Evolutionary conservation across 2,113 vertebrate genomes (phyloP).

Genomic region (Sphyrna mokarran): DNA sequence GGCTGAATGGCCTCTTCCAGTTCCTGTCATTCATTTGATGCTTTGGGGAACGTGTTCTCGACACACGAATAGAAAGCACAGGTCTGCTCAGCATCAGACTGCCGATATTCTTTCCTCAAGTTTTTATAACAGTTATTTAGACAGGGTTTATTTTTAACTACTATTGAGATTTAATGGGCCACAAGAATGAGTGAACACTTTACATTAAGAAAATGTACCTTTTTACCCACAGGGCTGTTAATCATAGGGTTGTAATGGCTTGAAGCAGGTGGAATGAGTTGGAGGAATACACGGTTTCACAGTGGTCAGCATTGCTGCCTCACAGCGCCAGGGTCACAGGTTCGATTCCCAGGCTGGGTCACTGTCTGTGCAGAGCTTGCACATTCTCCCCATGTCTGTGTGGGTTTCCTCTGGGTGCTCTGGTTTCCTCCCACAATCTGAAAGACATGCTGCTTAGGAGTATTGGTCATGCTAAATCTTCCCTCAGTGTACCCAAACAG

Average conservation of each 20-base stretch:
- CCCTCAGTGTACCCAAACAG: too few relatives aligned
- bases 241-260: not conserved
- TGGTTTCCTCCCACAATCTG: too few relatives aligned
- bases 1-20: not conserved
- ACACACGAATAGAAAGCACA: not conserved
- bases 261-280: not conserved
- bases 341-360: too few relatives aligned
- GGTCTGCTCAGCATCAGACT: not conserved
- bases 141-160: not conserved
- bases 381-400: too few relatives aligned
- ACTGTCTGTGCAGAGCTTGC: too few relatives aligned
- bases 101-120: not conserved
- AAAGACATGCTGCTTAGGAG: too few relatives aligned
- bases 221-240: not conserved
- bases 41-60: not conserved
- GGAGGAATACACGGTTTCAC: not conserved
- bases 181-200: not conserved
- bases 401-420: too few relatives aligned
- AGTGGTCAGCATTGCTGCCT: too few relatives aligned
- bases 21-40: not conserved
- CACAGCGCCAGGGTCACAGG: too few relatives aligned
- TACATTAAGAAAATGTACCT: not conserved
- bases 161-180: not conserved
- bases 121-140: not conserved
- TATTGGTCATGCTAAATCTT: too few relatives aligned